Evolutionary conservation across 2,797 vertebrate species (phyloP).

Genomic region (Pseudochirops cupreus): DNA sequence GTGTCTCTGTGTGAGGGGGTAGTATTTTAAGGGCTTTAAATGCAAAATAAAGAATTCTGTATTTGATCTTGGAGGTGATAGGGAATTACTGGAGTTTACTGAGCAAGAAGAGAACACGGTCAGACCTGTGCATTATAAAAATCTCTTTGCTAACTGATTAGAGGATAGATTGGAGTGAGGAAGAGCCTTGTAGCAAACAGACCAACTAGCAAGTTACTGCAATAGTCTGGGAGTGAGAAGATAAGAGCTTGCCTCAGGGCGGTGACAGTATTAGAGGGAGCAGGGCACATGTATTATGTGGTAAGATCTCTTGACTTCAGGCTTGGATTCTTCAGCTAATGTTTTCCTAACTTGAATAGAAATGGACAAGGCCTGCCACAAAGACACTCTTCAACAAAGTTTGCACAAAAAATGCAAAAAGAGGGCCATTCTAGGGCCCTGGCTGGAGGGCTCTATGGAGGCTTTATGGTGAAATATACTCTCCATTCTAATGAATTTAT

Average conservation of each 20-base stretch:
- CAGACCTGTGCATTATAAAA: not conserved
- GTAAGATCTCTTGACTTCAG: not conserved
- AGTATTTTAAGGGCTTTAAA: not conserved
- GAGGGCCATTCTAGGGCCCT: too few relatives aligned
- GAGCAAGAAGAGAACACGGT: not conserved
- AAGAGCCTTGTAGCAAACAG: too few relatives aligned
- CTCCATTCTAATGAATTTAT: too few relatives aligned
- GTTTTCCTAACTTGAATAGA: not conserved
- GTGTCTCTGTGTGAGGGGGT: not conserved
- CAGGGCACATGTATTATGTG: not conserved
- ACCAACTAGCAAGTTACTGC: not conserved
- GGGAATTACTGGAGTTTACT: not conserved
- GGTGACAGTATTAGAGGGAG: not conserved
- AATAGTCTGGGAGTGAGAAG: not conserved
- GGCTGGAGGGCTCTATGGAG: too few relatives aligned
- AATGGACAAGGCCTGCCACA: too few relatives aligned
- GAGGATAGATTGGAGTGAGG: not conserved
- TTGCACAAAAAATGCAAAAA: too few relatives aligned
- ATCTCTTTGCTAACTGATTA: not conserved
- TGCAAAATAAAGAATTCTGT: not conserved
- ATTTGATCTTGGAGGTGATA: not conserved
- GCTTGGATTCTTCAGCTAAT: not conserved
- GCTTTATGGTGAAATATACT: too few relatives aligned
- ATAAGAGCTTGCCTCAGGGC: not conserved
- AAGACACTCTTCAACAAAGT: too few relatives aligned